Evolutionary conservation across 2,113 vertebrate genomes (phyloP), one percentile per base, ranked within the genome.

Genomic region (Rhagologus leucostigma): DNA sequence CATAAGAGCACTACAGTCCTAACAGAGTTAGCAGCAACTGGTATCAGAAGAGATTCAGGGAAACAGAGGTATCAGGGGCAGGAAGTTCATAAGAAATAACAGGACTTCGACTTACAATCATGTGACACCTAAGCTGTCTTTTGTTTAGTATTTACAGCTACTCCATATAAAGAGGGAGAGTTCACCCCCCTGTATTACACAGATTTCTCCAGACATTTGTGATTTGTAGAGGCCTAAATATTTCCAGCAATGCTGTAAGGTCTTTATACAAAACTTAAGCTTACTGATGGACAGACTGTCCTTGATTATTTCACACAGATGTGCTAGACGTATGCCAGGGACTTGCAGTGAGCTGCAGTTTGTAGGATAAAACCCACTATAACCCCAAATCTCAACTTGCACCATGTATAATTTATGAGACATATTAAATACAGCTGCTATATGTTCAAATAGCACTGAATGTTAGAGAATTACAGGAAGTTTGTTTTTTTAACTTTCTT

Each of bases 1-100:
- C 16, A 4, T 33, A 53, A 81, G 3, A 20, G 60, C 21, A 55
- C 46, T 49, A 16, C 10, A 77, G 10, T 42, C 9, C 1, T 70
- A 63, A 80, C 0, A 32, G 26, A 11, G 13, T 27, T 46, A 75
- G 23, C 1, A 78, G 24, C 3, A 9, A 22, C 6, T 1, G 3
- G 13, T 1, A 81, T 47, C 16, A 55, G 62, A 73, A 91, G 7
- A 22, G 8, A 37, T 44, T 47, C 7, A 3, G 5, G 29, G 16
- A 74, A 63, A 80, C 6, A 32, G 13, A 57, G 13, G 5, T n/a
- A 76, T 12, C 1, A 1, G 30, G 10, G 20, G 8, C 30, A 57
- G 30, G 13, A 55, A 49, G n/a, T n/a, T n/a, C n/a, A 13, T 33
- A 56, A 83, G 39, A 67, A 71, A 30, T 9, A 44, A 27, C 4